Base-by-base conservation (phyloP, 2,797 vertebrate genomes). In the Agapornis canus region DNA sequence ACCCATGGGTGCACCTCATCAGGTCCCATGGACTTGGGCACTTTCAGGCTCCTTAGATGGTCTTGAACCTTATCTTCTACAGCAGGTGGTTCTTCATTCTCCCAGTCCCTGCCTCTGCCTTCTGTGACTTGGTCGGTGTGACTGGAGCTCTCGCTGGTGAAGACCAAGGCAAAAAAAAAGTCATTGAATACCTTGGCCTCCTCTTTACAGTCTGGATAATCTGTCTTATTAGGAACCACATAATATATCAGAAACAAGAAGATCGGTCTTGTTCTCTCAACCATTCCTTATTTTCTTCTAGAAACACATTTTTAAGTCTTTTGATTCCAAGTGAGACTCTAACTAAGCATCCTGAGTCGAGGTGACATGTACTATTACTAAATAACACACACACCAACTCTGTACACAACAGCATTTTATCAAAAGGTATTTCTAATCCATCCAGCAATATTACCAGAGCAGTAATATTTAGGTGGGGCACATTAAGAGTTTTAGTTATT, bases 401-500 rank as follows among this genome's bases (percentile, higher is more conserved):
- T 88, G 73, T 83, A 42, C 90, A 82, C 43, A 92, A 56, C 86
- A 92, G 66, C 48, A 76, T 29, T 91, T 70, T 14, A 82, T 42
- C 31, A 72, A 87, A 93, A 93, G 43, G 54, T 87, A 93, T 78
- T 96, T 84, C 87, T 88, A 83, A 95, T 82, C 84, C 85, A 71
- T 87, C 40, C 73, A 68, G 29, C 9, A 35, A 35, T 35, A 35
- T 35, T 35, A 35, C 35, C 35, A 35, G 35, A 85, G 63, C 40
- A 79, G 13, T 51, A 90, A 94, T 42, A 81, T 40, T 72, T 79
- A 93, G 85, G 89, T 78, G 82, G 89, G 92, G 89, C 89, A 83
- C 40, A 56, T 89, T 75, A 94, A 65, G 84, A 75, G 78, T 93
- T 95, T 79, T 81, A 63, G 86, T 76, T 95, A 95, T 93, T 96